These are phyloP conservation scores for Sparus aurata DNA, from an alignment of 2,797 vertebrate genomes.

Conservation along the genomic window DNA sequence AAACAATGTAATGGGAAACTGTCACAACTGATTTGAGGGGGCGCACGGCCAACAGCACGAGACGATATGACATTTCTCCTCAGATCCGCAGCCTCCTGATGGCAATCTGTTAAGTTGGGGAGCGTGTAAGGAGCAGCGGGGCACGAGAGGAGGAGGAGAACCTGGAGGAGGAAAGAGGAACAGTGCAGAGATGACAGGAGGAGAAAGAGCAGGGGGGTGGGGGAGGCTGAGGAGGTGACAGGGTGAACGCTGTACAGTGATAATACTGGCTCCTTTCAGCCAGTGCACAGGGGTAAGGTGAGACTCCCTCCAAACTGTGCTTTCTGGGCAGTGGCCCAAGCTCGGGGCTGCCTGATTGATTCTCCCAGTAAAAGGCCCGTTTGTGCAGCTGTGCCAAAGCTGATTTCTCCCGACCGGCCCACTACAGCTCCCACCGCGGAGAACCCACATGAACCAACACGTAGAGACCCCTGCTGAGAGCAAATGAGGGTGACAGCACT, in stretches of 20 bases:
- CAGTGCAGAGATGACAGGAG: slow-evolving; percentile 47
- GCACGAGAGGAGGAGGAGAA: slow-evolving; percentile 45
- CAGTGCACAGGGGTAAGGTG: slow-evolving; percentile 77
- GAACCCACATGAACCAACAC: slow-evolving; percentile 70
- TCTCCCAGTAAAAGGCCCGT: slow-evolving; percentile 80
- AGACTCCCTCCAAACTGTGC: slow-evolving; percentile 82
- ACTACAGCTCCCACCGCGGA: slow-evolving; percentile 55
- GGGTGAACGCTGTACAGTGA: slow-evolving; percentile 73
- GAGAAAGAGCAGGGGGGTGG: slow-evolving; percentile 51
- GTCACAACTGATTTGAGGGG: slow-evolving; percentile 82
- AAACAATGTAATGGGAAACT: slow-evolving; percentile 83
- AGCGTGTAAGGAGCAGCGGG: slow-evolving; percentile 59
- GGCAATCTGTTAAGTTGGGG: slow-evolving; percentile 74
- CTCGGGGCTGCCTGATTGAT: slow-evolving; percentile 76
- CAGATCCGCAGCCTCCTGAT: slow-evolving; percentile 74
- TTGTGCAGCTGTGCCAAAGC: slow-evolving; percentile 81
- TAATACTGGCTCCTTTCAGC: slow-evolving; percentile 83
- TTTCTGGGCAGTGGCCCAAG: slow-evolving; percentile 86
- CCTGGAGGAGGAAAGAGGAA: slow-evolving; percentile 32
- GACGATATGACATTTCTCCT: slow-evolving; percentile 75
- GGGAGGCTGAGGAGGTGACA: slow-evolving; percentile 65
- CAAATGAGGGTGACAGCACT: slow-evolving; percentile 59
- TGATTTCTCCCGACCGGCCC: slow-evolving; percentile 66
- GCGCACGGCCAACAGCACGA: slow-evolving; percentile 62
- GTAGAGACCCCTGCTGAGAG: slow-evolving; percentile 62